Evolutionary conservation across 2,888 invertebrate genomes (phyloP), one percentile per base, ranked within the genome.

Genomic region (Panzeria rudis): DNA sequence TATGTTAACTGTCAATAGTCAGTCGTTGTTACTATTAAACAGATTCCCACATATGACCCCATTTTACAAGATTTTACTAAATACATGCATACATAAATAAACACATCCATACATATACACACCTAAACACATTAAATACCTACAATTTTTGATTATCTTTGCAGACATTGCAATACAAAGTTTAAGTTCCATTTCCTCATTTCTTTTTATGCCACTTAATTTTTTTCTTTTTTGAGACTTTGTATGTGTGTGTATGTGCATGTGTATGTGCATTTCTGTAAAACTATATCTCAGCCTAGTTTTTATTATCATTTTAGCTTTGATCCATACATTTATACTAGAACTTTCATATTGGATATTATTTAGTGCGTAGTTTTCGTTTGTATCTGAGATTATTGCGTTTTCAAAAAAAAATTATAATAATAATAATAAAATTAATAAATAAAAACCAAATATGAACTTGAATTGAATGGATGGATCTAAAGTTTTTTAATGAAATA

Each of bases 21-120:
- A 17, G 68, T 54, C 62, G 54, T 47, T 52, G 44, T 56, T 52
- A 52, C 7, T 72, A 72, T 64, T 72, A 81, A 81, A 77, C 72
- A 77, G 72, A 84, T 84, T 81, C 80, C 77, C 84, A 77, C 80
- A 81, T 81, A 73, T 81, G 80, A 81, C 84, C 84, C 84, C 72
- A 68, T 66, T 81, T 56, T 52, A 81, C 80, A 75, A 44, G 23
- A 71, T 41, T 44, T 69, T 71, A 71, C 32, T 73, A 47, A 23
- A 75, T 59, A 61, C 62, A 71, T 41, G n/a, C 41, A 66, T 32
- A 52, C 9, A 25, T 41, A 56, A 13, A 32, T 6, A 44, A 23
- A 15, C 15, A 44, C 3, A 20, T 13, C 20, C n/a, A 20, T 3
- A 25, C 41, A 56, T 32, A 47, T 44, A 32, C 8, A 41, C 17